Evolutionary conservation across 1,140 invertebrate genomes (phyloP).

Genomic region (Eurosta solidaginis): DNA sequence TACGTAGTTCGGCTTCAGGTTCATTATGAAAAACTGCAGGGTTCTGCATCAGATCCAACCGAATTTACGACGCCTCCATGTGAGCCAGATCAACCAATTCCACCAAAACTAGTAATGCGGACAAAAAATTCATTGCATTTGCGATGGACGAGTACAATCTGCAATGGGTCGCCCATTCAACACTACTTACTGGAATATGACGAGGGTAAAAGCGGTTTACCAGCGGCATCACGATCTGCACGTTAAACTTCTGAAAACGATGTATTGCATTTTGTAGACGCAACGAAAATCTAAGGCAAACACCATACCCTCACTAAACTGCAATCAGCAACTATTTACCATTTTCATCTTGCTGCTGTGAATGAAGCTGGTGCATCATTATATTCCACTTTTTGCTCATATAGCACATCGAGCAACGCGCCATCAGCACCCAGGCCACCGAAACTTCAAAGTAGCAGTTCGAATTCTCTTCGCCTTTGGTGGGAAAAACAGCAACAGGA

Average conservation of each 20-base stretch:
- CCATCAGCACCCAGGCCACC: slow-evolving; percentile 71
- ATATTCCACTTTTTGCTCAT: slow-evolving; percentile 73
- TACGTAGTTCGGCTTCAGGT: slow-evolving; percentile 76
- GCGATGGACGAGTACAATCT: slow-evolving; percentile 70
- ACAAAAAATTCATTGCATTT: slow-evolving; percentile 67
- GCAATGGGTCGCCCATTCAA: slow-evolving; percentile 79
- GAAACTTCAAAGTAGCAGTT: slow-evolving; percentile 66
- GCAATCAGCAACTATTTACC: slow-evolving; percentile 75
- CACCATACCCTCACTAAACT: slow-evolving; percentile 75
- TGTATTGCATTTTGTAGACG: slow-evolving; percentile 70
- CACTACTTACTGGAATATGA: slow-evolving; percentile 82
- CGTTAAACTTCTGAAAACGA: slow-evolving; percentile 39
- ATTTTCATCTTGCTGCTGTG: slow-evolving; percentile 79
- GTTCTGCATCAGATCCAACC: slow-evolving; percentile 63
- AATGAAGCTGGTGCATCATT: slow-evolving; percentile 78
- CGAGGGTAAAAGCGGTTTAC: slow-evolving; percentile 62
- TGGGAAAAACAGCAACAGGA: slow-evolving; percentile 76
- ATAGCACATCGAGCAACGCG: slow-evolving; percentile 69
- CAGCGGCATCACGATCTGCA: background rate
- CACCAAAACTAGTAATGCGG: slow-evolving; percentile 66
- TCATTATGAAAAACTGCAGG: slow-evolving; percentile 63
- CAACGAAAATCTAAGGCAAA: slow-evolving; percentile 71
- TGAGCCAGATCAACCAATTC: slow-evolving; percentile 67
- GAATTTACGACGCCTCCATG: slow-evolving; percentile 70
- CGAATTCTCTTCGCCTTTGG: slow-evolving; percentile 68